These are phyloP conservation scores for Anseranas semipalmata DNA, from an alignment of 2,113 vertebrate species.

Conservation along the genomic window DNA sequence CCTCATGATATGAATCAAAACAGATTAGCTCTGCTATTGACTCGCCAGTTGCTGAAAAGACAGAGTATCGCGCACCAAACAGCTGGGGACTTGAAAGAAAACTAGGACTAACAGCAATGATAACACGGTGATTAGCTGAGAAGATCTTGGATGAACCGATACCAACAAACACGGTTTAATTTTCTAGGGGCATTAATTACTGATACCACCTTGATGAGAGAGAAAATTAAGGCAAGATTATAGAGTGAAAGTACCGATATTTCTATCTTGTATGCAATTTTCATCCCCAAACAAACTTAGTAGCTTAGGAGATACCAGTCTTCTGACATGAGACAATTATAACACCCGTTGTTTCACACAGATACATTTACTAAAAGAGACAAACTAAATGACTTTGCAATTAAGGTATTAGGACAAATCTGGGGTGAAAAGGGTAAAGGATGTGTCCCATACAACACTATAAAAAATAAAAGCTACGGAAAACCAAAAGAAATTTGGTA, in stretches of 20 bases:
- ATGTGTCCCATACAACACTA: neutral
- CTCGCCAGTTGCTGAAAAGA: neutral
- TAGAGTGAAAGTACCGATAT: slow-evolving; percentile 7
- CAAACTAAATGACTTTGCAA: slow-evolving; percentile 47
- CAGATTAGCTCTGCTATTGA: neutral
- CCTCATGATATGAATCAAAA: neutral
- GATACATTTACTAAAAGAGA: slow-evolving; percentile 31
- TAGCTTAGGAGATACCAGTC: slow-evolving; percentile 31
- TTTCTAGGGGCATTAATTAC: slow-evolving; percentile 48
- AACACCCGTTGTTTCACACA: neutral
- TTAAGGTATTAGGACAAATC: slow-evolving; percentile 46
- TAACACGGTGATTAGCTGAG: neutral
- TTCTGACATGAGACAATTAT: slow-evolving; percentile 21
- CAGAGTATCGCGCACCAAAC: neutral
- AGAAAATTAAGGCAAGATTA: slow-evolving; percentile 53
- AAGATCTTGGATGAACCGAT: neutral
- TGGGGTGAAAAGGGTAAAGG: slow-evolving; percentile 33
- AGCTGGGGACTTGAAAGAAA: neutral
- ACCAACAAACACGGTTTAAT: neutral
- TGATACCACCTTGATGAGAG: neutral
- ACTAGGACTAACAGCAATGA: neutral
- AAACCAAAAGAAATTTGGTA: neutral
- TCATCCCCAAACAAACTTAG: slow-evolving; percentile 46
- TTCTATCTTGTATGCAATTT: slow-evolving; percentile 33
- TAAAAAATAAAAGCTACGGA: neutral